A percentile compares a stretch with the other conserved stretches of the same genome.
Conservation (phyloP, 2,113 vertebrate species). For the Dipodomys ordii region DNA sequence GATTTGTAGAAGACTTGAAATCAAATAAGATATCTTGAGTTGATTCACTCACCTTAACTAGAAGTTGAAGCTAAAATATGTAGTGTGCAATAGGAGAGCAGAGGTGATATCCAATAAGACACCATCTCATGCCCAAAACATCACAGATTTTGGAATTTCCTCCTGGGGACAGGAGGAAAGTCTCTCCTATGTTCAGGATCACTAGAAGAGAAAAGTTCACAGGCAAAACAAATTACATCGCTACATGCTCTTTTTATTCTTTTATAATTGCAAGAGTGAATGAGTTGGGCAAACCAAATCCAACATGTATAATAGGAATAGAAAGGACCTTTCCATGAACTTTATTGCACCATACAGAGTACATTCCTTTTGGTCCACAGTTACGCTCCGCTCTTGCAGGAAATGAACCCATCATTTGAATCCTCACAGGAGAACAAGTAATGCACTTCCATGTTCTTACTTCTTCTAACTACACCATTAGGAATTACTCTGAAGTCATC, state of each 20-base stretch:
- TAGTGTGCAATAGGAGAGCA: neutral
- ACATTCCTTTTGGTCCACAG: neutral
- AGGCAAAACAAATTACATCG: neutral
- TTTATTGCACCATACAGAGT: neutral
- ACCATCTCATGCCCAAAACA: neutral
- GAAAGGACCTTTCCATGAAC: neutral
- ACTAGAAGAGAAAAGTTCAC: neutral
- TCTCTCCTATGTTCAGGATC: neutral
- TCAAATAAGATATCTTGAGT: neutral
- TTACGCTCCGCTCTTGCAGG: neutral
- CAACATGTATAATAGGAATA: neutral
- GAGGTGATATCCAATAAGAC: neutral
- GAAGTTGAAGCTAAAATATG: neutral
- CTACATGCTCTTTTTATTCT: neutral
- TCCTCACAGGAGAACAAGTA: neutral
- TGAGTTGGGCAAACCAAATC: neutral
- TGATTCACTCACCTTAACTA: neutral
- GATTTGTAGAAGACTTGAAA: neutral
- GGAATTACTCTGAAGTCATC: neutral
- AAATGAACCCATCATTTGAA: neutral
- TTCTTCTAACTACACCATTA: neutral
- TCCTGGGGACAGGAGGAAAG: neutral
- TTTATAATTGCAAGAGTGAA: neutral
- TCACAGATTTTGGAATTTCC: constrained; percentile 20
- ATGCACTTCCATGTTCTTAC: neutral